Conservation (phyloP, 2,797 vertebrate genomes). For the Gadopsis bispinosus region DNA sequence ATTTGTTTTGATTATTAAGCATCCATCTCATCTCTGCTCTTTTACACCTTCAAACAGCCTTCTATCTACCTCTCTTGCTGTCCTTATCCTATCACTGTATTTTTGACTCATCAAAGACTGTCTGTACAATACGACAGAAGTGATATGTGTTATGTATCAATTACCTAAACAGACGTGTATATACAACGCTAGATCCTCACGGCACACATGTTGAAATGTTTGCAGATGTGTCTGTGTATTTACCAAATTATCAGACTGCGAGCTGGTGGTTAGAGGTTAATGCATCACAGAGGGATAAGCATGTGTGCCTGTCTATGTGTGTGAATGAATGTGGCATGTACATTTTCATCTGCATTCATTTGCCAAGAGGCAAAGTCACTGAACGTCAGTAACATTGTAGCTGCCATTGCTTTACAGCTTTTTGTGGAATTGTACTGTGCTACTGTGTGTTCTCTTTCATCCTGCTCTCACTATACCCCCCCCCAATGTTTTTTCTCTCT, state of each 20-base stretch:
- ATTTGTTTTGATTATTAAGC: conserved; percentile 42
- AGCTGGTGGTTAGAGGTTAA: conserved; percentile 48
- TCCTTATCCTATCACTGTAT: not conserved
- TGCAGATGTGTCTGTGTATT: not conserved
- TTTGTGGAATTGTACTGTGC: too few relatives aligned
- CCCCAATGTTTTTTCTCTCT: too few relatives aligned
- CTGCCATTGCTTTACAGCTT: too few relatives aligned
- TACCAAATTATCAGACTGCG: not conserved
- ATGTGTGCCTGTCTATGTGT: not conserved
- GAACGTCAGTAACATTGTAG: too few relatives aligned
- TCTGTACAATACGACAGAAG: not conserved
- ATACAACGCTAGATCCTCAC: not conserved
- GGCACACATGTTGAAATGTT: conserved; percentile 7
- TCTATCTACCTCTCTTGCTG: not conserved
- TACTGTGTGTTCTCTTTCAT: too few relatives aligned
- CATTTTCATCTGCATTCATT: conserved; percentile 32
- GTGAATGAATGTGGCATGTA: not conserved
- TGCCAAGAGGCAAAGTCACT: conserved; percentile 16
- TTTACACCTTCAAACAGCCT: conserved; percentile 9
- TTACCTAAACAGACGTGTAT: not conserved
- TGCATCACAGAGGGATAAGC: conserved; percentile 21
- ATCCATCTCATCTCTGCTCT: not conserved
- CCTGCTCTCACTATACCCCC: too few relatives aligned
- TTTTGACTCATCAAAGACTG: not conserved
- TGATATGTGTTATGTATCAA: not conserved